Percentiles rank a stretch among this genome's conserved stretches.
These are phyloP conservation scores for Harpalus rubripes DNA, from an alignment of 2,888 invertebrate genomes.

Conservation along the genomic window DNA sequence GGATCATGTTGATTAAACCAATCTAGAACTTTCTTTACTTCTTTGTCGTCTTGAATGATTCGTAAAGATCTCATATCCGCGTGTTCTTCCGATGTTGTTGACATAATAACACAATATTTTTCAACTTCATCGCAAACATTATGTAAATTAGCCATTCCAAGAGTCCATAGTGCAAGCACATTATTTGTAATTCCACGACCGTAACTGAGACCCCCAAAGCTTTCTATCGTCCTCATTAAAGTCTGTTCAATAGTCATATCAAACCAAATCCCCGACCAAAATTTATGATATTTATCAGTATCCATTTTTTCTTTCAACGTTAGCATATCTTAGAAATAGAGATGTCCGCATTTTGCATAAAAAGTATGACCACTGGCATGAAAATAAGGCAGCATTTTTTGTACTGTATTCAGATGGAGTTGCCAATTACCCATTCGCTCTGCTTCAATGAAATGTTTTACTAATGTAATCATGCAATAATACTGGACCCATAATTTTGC, in stretches of 20 bases:
- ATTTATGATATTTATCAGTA: conserved; percentile 70
- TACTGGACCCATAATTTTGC: conserved; percentile 71
- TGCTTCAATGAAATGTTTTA: conserved; percentile 72
- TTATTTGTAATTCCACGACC: conserved; percentile 70
- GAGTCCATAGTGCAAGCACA: conserved; percentile 69
- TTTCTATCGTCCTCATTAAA: conserved; percentile 72
- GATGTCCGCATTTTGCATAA: conserved; percentile 73
- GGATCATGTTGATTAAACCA: conserved; percentile 69
- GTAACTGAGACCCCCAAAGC: conserved; percentile 71
- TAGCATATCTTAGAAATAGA: conserved; percentile 75
- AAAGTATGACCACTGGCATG: conserved; percentile 72
- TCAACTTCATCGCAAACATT: conserved; percentile 69
- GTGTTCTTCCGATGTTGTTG: conserved; percentile 68
- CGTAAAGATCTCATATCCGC: conserved; percentile 69
- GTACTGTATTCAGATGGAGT: conserved; percentile 69
- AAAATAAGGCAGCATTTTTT: conserved; percentile 65
- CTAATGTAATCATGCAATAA: conserved; percentile 69
- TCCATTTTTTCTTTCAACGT: conserved; percentile 70
- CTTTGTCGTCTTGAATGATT: conserved; percentile 68
- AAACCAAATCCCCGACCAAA: conserved; percentile 70
- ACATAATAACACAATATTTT: conserved; percentile 62
- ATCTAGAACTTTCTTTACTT: conserved; percentile 68
- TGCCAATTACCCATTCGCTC: conserved; percentile 72
- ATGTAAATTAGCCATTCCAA: conserved; percentile 68
- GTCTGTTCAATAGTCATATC: conserved; percentile 73